Evolutionary conservation across 30 jellyfish, hydroid and myxozoan species (phyloP), one percentile per base, ranked within the genome.

Genomic region (Pelagia noctiluca): DNA sequence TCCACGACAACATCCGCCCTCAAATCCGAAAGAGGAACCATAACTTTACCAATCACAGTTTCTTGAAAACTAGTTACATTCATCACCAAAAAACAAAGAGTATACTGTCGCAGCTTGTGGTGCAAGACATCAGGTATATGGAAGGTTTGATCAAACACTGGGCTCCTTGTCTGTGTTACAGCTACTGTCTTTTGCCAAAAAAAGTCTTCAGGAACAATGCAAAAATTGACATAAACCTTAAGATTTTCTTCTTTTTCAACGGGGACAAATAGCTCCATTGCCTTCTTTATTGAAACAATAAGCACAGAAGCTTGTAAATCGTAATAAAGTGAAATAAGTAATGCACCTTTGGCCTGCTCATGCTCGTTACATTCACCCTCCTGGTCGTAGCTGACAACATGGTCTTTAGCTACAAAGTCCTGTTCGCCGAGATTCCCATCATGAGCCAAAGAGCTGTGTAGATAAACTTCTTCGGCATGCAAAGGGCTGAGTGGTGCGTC

Each of bases 171-270:
- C 34, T 82, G 85, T 18, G 23, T 60, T 35, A 81, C 97, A 37
- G 90, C 54, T 3, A 11, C 63, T 34, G 97, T 92, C 48, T 91
- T 73, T 54, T 92, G 95, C 98, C 98, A 92, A 50, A 76, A 78
- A 63, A 92, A 92, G 63, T 92, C 98, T 63, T 92, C 98, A 18
- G 98, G 98, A 8, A 92, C 97, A 71, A 92, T 78, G 63, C 98
- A 92, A 23, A 92, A 86, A 50, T 87, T 86, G 75, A 92, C 93
- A 50, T 92, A 88, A 26, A 90, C 82, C 35, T 92, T 88, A 65
- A 92, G 71, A 18, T 75, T 57, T 18, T 62, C 89, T 35, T 84
- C 88, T 26, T 46, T 87, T 13, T 38, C 73, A 0, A 31, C 63
- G 26, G 50, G 67, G 62, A 84, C 67, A 10, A 91, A 96, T 22